Conservation (phyloP, 2,113 vertebrate species). For the Azemiops feae region DNA sequence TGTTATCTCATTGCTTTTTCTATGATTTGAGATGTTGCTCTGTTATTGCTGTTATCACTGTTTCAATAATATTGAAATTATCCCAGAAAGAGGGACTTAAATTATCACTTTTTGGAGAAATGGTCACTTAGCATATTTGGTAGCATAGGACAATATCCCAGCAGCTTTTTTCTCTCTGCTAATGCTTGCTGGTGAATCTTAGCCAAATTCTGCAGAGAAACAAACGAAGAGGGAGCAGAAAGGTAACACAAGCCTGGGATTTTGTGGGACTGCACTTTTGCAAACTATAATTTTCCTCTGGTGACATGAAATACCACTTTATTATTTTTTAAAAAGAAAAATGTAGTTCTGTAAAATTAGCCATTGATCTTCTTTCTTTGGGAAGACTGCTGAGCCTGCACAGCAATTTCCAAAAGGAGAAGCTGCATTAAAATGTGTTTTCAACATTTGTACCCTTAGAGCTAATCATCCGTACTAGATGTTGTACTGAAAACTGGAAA, state of each 20-base stretch:
- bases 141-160: constrained; percentile 9
- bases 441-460: background rate
- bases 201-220: background rate
- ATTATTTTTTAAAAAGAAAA: background rate
- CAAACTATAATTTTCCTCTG: background rate
- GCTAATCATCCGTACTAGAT: background rate
- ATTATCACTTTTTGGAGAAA: constrained; percentile 27
- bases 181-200: background rate
- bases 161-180: background rate
- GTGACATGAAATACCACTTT: background rate
- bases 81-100: constrained; percentile 26
- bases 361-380: constrained; percentile 30
- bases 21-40: background rate
- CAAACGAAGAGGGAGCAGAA: background rate
- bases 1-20: constrained; percentile 2
- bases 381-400: constrained; percentile 16
- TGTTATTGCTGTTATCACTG: background rate
- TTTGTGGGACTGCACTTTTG: constrained; percentile 30
- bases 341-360: constrained; percentile 14
- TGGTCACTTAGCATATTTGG: constrained; percentile 19
- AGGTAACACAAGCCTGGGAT: background rate
- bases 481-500: background rate
- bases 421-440: background rate
- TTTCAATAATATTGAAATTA: constrained; percentile 31
- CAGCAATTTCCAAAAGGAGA: background rate